phyloP scores from a whole-genome alignment of 2,113 vertebrate species.

The Halcyon malimbica region DNA sequence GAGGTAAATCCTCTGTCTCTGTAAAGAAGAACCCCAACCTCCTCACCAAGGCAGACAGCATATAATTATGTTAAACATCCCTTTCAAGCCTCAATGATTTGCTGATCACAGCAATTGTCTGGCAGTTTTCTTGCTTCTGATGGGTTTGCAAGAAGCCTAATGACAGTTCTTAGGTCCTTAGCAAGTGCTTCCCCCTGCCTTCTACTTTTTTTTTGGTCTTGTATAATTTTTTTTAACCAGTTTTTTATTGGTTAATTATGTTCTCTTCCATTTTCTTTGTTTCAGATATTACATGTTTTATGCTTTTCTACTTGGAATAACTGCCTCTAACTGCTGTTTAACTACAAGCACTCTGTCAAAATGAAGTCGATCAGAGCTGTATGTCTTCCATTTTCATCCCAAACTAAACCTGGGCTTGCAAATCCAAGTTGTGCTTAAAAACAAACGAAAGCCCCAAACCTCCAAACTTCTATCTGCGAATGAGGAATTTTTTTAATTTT shows the following conservation, averaged over 20 bases:
- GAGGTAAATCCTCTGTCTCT: not conserved
- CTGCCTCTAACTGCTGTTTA: not conserved
- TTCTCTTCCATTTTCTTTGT: not conserved
- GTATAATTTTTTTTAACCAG: too few relatives aligned
- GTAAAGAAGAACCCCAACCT: not conserved
- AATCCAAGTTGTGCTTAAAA: not conserved
- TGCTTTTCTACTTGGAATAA: not conserved
- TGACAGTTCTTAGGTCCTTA: not conserved
- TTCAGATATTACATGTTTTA: not conserved
- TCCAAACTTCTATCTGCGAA: not conserved
- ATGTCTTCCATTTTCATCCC: not conserved
- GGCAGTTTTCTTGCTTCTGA: not conserved
- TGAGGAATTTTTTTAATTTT: not conserved
- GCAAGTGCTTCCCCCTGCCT: not conserved
- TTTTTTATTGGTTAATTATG: not conserved
- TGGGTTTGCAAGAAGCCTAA: not conserved
- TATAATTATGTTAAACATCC: not conserved
- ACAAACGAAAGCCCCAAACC: not conserved
- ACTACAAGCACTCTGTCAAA: not conserved
- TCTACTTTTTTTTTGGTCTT: not conserved
- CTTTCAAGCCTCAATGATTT: not conserved
- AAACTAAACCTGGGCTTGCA: not conserved
- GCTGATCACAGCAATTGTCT: not conserved
- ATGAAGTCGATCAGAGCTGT: not conserved
- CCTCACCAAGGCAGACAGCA: not conserved